Percentiles rank a stretch among this genome's conserved stretches.
phyloP scores from a whole-genome alignment of 2,797 vertebrate genomes.

The Setipinna tenuifilis region DNA sequence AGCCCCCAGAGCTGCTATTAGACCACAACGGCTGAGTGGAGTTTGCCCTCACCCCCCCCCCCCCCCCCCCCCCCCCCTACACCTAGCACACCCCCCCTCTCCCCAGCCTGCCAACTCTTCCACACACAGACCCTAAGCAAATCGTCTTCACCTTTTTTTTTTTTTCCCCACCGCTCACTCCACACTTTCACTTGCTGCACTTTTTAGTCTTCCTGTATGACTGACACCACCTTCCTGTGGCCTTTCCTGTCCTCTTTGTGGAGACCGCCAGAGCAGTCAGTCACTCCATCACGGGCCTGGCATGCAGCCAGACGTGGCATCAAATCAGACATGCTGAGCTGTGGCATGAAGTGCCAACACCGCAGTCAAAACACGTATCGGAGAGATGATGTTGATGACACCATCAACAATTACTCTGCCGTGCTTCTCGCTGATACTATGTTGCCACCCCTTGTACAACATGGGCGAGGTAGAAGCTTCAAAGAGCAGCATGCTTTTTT shows the following conservation, averaged over 20 bases:
- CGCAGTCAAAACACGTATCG: background rate
- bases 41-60: background rate
- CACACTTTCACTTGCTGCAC: background rate
- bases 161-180: background rate
- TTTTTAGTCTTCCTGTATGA: background rate
- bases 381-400: background rate
- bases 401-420: background rate
- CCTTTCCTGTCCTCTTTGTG: background rate
- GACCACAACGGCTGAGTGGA: background rate
- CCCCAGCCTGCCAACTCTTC: no score
- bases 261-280: background rate
- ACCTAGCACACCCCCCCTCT: no score
- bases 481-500: background rate
- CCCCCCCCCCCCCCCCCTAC: background rate
- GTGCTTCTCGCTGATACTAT: background rate
- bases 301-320: background rate
- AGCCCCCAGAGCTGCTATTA: background rate
- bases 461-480: no score
- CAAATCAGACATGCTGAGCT: background rate
- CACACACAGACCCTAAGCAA: no score
- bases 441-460: no score
- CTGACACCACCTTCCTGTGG: background rate
- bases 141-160: no score
- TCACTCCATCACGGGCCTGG: background rate
- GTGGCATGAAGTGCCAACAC: background rate